phyloP scores from a whole-genome alignment of 2,888 invertebrate genomes.

The Ametastegia equiseti region DNA sequence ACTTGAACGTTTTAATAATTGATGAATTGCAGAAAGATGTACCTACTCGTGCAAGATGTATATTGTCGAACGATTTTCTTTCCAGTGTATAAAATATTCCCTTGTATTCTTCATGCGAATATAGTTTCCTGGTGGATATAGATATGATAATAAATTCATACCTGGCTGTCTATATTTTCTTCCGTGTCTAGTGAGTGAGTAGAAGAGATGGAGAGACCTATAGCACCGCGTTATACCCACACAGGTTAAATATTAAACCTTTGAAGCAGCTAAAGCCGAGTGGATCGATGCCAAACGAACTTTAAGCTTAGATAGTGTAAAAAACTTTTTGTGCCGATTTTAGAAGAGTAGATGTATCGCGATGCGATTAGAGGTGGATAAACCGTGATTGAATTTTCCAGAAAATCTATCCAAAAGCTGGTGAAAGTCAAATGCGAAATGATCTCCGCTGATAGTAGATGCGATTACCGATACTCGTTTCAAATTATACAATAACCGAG shows the following conservation, averaged over 20 bases:
- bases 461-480: conserved; percentile 20
- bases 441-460: neutral
- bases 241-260: conserved; percentile 23
- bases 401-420: neutral
- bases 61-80: neutral
- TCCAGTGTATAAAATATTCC: conserved; percentile 15
- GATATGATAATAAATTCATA: conserved; percentile 19
- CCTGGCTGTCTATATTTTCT: conserved; percentile 32
- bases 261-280: neutral
- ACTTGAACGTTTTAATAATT: too few species aligned
- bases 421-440: neutral
- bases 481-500: neutral
- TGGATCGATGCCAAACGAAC: conserved; percentile 13
- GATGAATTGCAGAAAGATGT: neutral
- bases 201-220: conserved; percentile 12
- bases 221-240: conserved; percentile 18
- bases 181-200: conserved; percentile 14
- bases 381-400: neutral
- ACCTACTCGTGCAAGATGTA: neutral
- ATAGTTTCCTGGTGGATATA: neutral
- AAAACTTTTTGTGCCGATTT: neutral
- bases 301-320: neutral
- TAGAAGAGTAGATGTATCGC: neutral
- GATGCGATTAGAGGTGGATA: neutral
- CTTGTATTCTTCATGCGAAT: neutral